These are phyloP conservation scores for Apodemus speciosus DNA, from an alignment of 2,113 vertebrate genomes.

Conservation along the genomic window DNA sequence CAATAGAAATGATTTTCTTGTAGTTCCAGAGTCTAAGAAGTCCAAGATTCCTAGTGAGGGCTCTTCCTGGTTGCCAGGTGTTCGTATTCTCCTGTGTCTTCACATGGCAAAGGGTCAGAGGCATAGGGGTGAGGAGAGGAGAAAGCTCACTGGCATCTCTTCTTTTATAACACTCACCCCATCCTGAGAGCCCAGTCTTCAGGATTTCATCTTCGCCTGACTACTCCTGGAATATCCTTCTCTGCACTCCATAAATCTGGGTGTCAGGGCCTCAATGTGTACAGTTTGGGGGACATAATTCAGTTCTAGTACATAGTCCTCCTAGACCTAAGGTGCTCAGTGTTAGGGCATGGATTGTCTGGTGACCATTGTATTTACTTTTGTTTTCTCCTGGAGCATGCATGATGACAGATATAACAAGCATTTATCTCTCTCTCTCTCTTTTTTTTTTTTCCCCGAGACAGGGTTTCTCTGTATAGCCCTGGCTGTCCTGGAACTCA, in stretches of 20 bases:
- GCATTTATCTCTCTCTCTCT: conserved; percentile 14
- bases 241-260: background rate
- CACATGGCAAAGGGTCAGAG: background rate
- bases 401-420: background rate
- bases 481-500: too few species aligned
- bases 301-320: background rate
- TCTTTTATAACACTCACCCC: background rate
- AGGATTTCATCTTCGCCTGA: background rate
- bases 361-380: conserved; percentile 1
- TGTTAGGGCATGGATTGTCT: background rate
- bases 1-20: conserved; percentile 5
- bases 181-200: background rate
- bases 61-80: background rate
- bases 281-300: background rate
- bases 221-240: background rate
- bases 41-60: background rate
- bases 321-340: background rate
- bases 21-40: background rate
- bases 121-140: background rate
- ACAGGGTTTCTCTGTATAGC: too few species aligned
- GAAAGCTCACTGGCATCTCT: background rate
- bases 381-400: background rate
- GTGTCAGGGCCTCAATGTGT: background rate
- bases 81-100: background rate
- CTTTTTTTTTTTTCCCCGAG: too few species aligned